Percentiles rank a stretch among this genome's conserved stretches.
Evolutionary conservation across 2,888 invertebrate genomes (phyloP).

Genomic region (Eupithecia inturbata): DNA sequence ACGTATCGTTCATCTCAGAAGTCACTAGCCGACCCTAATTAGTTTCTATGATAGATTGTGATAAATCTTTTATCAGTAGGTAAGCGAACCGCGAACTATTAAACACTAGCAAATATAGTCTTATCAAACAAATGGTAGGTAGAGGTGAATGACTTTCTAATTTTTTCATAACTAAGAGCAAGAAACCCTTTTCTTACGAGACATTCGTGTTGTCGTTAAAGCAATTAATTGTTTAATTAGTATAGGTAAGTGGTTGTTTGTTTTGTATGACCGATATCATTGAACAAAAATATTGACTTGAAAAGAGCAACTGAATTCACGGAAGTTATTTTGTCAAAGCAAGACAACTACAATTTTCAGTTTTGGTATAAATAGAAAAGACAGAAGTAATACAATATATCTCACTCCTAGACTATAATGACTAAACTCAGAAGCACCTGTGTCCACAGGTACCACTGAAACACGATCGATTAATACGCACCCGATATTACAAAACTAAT

Average conservation of each 20-base stretch:
- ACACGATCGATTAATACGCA: slow-evolving; percentile 6
- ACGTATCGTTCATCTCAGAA: slow-evolving; percentile 3
- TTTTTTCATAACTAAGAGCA: background rate
- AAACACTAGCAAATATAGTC: slow-evolving; percentile 24
- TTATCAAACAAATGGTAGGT: background rate
- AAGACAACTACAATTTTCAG: background rate
- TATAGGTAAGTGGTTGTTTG: too few relatives aligned
- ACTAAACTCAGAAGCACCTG: slow-evolving; percentile 10
- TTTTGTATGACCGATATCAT: too few relatives aligned
- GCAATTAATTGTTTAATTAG: too few relatives aligned
- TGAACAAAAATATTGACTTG: too few relatives aligned
- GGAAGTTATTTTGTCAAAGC: background rate
- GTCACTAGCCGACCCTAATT: slow-evolving; percentile 27
- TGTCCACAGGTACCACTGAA: slow-evolving; percentile 6
- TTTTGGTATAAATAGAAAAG: background rate
- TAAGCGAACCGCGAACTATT: slow-evolving; percentile 21
- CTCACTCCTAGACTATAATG: background rate
- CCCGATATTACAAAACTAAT: background rate
- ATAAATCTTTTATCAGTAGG: slow-evolving; percentile 28
- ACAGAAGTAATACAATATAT: background rate
- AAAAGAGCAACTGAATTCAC: background rate
- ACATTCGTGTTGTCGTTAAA: background rate
- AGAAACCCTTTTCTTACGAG: background rate
- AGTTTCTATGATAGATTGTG: slow-evolving; percentile 19
- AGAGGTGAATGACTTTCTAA: slow-evolving; percentile 33